phyloP scores from a whole-genome alignment of 2,113 vertebrate species.

The Ceyx margarethae region DNA sequence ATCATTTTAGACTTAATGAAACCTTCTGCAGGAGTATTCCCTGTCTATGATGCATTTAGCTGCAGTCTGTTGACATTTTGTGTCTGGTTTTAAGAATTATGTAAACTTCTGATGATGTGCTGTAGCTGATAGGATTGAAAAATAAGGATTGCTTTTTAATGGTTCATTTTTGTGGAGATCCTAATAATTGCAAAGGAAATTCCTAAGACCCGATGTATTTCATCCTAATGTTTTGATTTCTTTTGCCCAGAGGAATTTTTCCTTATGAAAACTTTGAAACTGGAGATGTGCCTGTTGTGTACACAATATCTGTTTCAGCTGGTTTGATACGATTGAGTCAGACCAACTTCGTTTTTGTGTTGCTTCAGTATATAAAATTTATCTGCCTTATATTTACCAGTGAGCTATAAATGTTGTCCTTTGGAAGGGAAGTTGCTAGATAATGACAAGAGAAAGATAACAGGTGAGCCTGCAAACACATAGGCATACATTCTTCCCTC shows the following conservation, averaged over 20 bases:
- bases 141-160: background rate
- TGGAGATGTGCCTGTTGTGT: constrained; percentile 5
- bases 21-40: constrained; percentile 54
- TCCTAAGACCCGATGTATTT: background rate
- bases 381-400: constrained; percentile 59
- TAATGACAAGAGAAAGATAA: constrained; percentile 39
- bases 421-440: constrained; percentile 39
- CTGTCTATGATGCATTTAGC: constrained; percentile 65
- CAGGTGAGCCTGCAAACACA: constrained; percentile 33
- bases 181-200: constrained; percentile 33
- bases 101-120: constrained; percentile 62
- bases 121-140: background rate
- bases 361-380: constrained; percentile 59
- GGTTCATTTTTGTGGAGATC: constrained; percentile 8
- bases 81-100: constrained; percentile 67
- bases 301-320: constrained; percentile 46
- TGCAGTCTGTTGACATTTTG: constrained; percentile 38
- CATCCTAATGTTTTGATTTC: constrained; percentile 35
- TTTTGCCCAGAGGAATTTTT: constrained; percentile 31
- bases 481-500: background rate
- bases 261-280: constrained; percentile 46
- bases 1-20: constrained; percentile 75
- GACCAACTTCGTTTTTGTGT: background rate
- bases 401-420: constrained; percentile 55
- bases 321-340: constrained; percentile 11